Percentiles rank a stretch among this genome's conserved stretches.
phyloP scores from a whole-genome alignment of 2,797 vertebrate species.

The Cossypha heuglini region DNA sequence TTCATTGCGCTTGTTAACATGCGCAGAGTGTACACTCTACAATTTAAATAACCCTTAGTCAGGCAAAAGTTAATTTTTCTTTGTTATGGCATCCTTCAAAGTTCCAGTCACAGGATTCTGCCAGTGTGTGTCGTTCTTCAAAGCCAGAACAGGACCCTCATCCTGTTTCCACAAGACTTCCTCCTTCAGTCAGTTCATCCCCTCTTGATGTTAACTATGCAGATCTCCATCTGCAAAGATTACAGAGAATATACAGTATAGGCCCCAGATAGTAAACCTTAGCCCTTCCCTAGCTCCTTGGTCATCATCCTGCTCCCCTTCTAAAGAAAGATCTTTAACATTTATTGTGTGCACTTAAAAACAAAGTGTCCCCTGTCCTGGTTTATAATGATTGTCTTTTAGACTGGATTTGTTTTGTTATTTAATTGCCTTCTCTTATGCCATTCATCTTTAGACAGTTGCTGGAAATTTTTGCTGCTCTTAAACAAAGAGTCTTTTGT shows the following conservation, averaged over 20 bases:
- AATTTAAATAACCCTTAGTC: not conserved
- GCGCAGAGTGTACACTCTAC: not conserved
- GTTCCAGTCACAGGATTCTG: not conserved
- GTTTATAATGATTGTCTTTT: slow-evolving; percentile 71
- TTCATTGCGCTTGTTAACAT: not conserved
- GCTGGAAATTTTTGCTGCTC: slow-evolving; percentile 70
- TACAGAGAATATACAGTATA: not conserved
- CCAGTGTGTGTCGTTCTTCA: not conserved
- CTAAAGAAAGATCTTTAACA: slow-evolving; percentile 74
- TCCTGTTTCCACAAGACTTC: not conserved
- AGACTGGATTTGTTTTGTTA: slow-evolving; percentile 69
- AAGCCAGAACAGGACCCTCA: not conserved
- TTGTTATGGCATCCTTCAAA: not conserved
- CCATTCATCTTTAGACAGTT: slow-evolving; percentile 45
- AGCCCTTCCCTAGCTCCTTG: not conserved
- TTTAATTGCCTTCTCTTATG: slow-evolving; percentile 73
- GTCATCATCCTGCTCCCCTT: not conserved
- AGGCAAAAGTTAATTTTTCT: not conserved
- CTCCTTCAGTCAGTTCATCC: not conserved
- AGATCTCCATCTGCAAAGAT: not conserved
- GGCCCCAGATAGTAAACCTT: not conserved
- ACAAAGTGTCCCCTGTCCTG: slow-evolving; percentile 71
- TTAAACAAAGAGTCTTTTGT: slow-evolving; percentile 74
- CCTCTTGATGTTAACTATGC: not conserved
- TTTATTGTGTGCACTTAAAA: slow-evolving; percentile 71